Evolutionary conservation across 1,140 invertebrate species (phyloP).

Genomic region (Arctopsyche grandis): DNA sequence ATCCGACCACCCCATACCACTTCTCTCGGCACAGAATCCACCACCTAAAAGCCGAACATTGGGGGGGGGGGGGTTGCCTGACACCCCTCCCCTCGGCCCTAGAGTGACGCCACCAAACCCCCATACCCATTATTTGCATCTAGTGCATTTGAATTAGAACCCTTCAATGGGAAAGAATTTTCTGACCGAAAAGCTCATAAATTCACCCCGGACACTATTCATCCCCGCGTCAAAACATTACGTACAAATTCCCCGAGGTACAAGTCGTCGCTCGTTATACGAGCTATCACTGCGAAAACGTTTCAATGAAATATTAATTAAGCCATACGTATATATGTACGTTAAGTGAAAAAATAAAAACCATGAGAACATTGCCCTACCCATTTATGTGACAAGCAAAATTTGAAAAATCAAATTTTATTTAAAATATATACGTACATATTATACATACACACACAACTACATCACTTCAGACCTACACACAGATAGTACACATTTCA

Average conservation of each 20-base stretch:
- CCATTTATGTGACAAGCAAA: too few relatives aligned
- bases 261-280: neutral
- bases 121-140: conserved; percentile 31
- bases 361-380: neutral
- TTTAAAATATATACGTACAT: too few relatives aligned
- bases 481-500: too few relatives aligned
- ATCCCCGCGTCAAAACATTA: conserved; percentile 23
- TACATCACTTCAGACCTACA: too few relatives aligned
- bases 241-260: neutral
- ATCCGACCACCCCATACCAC: conserved; percentile 32
- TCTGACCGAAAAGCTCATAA: neutral
- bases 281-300: neutral
- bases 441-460: too few relatives aligned
- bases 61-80: too few relatives aligned
- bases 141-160: conserved; percentile 18
- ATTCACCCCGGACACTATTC: neutral
- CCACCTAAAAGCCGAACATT: conserved; percentile 1
- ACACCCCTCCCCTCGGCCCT: too few relatives aligned
- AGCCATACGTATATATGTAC: neutral
- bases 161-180: conserved; percentile 21
- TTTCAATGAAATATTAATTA: conserved; percentile 3
- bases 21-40: too few relatives aligned
- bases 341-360: neutral
- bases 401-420: too few relatives aligned
- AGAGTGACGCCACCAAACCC: neutral